These are phyloP conservation scores for Himalopsyche kuldschensis DNA, from an alignment of 2,888 invertebrate genomes.

Conservation along the genomic window DNA sequence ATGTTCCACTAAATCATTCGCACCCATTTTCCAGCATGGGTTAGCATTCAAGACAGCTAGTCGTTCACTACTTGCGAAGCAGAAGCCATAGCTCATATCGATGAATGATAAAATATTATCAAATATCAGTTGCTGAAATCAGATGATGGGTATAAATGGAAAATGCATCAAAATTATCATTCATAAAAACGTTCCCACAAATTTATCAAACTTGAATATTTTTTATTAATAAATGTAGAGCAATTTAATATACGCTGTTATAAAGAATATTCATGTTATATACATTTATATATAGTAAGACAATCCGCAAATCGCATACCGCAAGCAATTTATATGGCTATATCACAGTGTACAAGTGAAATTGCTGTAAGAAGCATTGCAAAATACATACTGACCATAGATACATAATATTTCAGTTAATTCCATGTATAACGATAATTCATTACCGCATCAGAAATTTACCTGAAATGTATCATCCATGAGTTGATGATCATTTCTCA, in stretches of 20 bases:
- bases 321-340: too few relatives aligned
- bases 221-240: too few relatives aligned
- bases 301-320: too few relatives aligned
- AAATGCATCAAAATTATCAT: neutral
- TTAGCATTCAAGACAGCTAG: neutral
- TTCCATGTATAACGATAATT: neutral
- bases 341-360: too few relatives aligned
- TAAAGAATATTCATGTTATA: too few relatives aligned
- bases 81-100: conserved; percentile 1
- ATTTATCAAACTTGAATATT: too few relatives aligned
- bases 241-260: too few relatives aligned
- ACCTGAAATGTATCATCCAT: neutral
- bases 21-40: neutral
- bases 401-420: too few relatives aligned
- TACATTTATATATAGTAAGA: too few relatives aligned
- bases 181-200: neutral
- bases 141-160: neutral
- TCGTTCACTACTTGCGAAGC: neutral
- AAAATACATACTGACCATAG: too few relatives aligned
- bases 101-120: conserved; percentile 11
- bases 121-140: conserved; percentile 4
- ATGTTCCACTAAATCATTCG: neutral
- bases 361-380: too few relatives aligned
- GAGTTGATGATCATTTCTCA: neutral
- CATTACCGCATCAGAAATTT: neutral